These are phyloP conservation scores for Podarcis muralis DNA, from an alignment of 2,113 vertebrate species.

Conservation along the genomic window DNA sequence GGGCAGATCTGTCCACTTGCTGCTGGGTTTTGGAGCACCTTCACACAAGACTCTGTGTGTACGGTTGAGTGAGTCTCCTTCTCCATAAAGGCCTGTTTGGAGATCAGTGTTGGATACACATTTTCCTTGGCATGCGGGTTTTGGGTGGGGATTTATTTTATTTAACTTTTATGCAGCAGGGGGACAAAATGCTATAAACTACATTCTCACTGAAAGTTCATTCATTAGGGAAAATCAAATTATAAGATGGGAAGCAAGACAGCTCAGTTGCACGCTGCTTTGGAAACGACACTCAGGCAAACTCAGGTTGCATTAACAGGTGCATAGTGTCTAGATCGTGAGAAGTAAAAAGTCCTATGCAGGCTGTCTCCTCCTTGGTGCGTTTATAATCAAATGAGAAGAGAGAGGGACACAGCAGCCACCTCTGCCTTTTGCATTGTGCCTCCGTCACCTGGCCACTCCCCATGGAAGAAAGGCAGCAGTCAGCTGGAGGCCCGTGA, in stretches of 20 bases:
- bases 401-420: not conserved
- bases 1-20: not conserved
- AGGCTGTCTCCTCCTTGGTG: not conserved
- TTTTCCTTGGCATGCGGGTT: not conserved
- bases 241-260: not conserved
- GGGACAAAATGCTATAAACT: slow-evolving; percentile 7
- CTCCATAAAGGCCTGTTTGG: not conserved
- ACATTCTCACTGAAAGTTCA: not conserved
- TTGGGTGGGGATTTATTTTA: not conserved
- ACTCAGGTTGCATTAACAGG: not conserved
- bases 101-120: not conserved
- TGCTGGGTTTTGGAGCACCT: not conserved
- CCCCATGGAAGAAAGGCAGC: too few relatives aligned
- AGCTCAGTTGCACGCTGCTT: not conserved
- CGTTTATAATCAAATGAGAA: not conserved
- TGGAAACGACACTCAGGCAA: not conserved
- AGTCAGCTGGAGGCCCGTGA: too few relatives aligned
- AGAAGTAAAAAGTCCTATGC: not conserved
- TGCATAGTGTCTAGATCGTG: not conserved
- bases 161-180: not conserved
- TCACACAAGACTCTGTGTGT: not conserved
- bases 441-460: too few relatives aligned
- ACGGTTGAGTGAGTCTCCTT: not conserved
- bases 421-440: too few relatives aligned
- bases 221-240: slow-evolving; percentile 15